Evolutionary conservation across 2,113 vertebrate genomes (phyloP).

Genomic region (Silurus asotus): DNA sequence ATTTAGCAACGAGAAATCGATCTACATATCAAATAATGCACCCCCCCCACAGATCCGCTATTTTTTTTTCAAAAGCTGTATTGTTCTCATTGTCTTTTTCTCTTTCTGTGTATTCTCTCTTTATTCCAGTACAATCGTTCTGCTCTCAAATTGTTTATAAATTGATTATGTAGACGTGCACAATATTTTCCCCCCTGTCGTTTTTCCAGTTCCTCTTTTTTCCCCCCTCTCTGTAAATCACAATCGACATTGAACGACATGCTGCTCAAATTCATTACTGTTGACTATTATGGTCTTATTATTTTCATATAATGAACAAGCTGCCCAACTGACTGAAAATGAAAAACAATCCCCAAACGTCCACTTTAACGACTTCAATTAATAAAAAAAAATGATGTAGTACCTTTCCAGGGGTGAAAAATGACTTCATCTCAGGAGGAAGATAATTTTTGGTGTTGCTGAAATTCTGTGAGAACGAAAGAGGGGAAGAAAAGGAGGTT

Average conservation of each 20-base stretch:
- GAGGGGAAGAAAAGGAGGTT: not conserved
- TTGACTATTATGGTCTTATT: not conserved
- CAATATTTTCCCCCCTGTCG: not conserved
- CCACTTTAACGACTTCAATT: not conserved
- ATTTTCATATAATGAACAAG: not conserved
- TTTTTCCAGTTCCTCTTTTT: not conserved
- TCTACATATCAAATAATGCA: no score
- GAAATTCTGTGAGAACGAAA: conserved; percentile 81
- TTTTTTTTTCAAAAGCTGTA: no score
- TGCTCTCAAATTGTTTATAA: not conserved
- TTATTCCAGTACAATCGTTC: not conserved
- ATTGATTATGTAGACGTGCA: not conserved
- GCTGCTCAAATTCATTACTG: not conserved
- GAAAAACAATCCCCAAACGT: not conserved
- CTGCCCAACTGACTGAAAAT: not conserved
- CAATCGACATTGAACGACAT: no score
- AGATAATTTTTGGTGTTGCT: conserved; percentile 99
- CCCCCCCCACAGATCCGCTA: no score
- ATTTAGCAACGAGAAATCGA: no score
- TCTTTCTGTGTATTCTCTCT: not conserved
- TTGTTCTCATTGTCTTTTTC: not conserved
- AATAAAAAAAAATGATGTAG: not conserved
- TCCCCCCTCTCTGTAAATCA: no score
- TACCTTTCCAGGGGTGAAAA: conserved; percentile 98
- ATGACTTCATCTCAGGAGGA: conserved; percentile 95